Evolutionary conservation across 2,113 vertebrate species (phyloP).

Genomic region (Pelobates fuscus): DNA sequence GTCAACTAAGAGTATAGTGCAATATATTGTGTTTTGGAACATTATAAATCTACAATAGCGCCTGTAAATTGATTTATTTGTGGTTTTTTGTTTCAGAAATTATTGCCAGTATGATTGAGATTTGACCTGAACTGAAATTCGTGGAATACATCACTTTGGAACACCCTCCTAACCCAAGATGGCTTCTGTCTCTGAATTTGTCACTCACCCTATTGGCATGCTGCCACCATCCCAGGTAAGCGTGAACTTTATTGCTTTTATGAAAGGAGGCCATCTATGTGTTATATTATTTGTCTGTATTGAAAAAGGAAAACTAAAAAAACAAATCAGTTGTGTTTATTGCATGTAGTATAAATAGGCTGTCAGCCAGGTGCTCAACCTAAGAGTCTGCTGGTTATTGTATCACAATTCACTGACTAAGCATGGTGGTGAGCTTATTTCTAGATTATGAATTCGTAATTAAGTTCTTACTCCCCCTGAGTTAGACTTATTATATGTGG

Average conservation of each 20-base stretch:
- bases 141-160: not conserved
- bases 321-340: not conserved
- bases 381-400: too few species aligned
- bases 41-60: too few species aligned
- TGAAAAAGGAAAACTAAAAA: too few species aligned
- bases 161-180: slow-evolving; percentile 4
- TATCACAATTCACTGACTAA: too few species aligned
- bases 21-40: too few species aligned
- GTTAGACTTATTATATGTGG: too few species aligned
- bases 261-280: not conserved
- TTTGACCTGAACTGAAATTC: slow-evolving; percentile 11
- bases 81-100: slow-evolving; percentile 12
- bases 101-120: slow-evolving; percentile 30
- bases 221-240: slow-evolving; percentile 38
- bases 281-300: not conserved
- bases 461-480: too few species aligned
- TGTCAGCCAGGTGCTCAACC: not conserved
- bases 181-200: slow-evolving; percentile 36
- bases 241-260: not conserved
- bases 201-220: slow-evolving; percentile 38
- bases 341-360: not conserved
- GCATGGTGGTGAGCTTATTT: too few species aligned
- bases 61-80: not conserved
- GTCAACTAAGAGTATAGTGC: too few species aligned
- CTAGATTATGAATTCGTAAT: too few species aligned